These are phyloP conservation scores for Pyxicephalus adspersus DNA, from an alignment of 2,113 vertebrate species.

Conservation along the genomic window DNA sequence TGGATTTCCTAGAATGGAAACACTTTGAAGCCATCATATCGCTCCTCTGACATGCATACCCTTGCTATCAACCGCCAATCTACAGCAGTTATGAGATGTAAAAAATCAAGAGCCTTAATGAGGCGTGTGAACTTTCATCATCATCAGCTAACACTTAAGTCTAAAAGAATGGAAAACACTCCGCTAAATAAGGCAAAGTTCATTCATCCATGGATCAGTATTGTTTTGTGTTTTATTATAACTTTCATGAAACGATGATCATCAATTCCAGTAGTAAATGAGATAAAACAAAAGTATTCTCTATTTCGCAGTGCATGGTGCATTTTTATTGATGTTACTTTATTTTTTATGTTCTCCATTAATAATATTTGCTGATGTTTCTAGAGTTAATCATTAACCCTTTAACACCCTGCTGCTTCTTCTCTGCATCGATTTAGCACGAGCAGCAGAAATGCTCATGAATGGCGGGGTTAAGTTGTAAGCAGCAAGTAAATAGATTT, in stretches of 20 bases:
- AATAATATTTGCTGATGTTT: not conserved
- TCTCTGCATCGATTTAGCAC: not conserved
- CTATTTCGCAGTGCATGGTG: not conserved
- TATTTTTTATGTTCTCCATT: not conserved
- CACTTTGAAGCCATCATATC: no score
- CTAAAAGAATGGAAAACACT: no score
- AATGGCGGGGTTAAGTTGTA: conserved; percentile 20
- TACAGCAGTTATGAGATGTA: no score
- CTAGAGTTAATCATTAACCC: conserved; percentile 14
- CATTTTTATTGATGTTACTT: not conserved
- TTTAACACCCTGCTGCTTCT: not conserved
- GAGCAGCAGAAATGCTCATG: not conserved
- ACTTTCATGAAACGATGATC: not conserved
- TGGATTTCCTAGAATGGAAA: no score
- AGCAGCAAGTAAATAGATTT: conserved; percentile 61
- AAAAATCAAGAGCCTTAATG: no score
- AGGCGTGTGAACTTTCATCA: no score
- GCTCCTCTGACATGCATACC: no score
- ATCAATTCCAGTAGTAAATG: not conserved
- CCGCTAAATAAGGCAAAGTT: no score
- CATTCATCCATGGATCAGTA: no score
- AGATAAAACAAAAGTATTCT: not conserved
- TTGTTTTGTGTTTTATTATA: not conserved
- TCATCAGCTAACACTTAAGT: no score
- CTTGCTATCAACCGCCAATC: no score